Evolutionary conservation across 2,113 vertebrate genomes (phyloP).

Genomic region (Ceyx cyanopectus): DNA sequence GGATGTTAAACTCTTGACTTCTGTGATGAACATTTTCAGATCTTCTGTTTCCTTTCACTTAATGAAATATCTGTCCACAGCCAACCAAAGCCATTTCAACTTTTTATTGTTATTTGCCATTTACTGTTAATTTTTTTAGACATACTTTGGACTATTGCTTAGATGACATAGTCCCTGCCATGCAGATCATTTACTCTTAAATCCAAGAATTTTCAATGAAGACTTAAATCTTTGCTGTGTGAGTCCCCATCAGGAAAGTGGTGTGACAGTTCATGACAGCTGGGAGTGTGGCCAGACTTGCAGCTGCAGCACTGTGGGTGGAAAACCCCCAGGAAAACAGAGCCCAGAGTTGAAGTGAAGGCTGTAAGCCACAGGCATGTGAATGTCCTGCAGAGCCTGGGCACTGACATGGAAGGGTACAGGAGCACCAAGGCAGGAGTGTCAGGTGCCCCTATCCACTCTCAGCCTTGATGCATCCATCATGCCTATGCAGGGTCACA

Average conservation of each 20-base stretch:
- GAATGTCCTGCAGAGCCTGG: background rate
- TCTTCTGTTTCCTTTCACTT: background rate
- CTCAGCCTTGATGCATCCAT: background rate
- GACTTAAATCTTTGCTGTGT: accelerated
- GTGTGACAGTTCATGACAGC: background rate
- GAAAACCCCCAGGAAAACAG: background rate
- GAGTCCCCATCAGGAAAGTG: accelerated
- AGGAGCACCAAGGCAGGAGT: accelerated
- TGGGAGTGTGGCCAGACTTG: accelerated
- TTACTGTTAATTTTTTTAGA: background rate
- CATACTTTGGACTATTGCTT: background rate
- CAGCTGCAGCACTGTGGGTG: background rate
- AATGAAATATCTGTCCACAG: background rate
- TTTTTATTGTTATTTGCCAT: background rate
- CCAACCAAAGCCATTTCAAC: background rate
- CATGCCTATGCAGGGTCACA: accelerated
- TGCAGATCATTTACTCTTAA: background rate
- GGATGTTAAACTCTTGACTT: background rate
- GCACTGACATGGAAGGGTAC: background rate
- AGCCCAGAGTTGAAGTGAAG: background rate
- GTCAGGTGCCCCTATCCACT: accelerated
- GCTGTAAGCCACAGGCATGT: accelerated
- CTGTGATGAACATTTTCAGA: background rate
- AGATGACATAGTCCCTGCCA: background rate
- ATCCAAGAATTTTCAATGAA: background rate